Evolutionary conservation across 2,797 vertebrate genomes (phyloP), one percentile per base, ranked within the genome.

Genomic region (Cyprinella venusta): DNA sequence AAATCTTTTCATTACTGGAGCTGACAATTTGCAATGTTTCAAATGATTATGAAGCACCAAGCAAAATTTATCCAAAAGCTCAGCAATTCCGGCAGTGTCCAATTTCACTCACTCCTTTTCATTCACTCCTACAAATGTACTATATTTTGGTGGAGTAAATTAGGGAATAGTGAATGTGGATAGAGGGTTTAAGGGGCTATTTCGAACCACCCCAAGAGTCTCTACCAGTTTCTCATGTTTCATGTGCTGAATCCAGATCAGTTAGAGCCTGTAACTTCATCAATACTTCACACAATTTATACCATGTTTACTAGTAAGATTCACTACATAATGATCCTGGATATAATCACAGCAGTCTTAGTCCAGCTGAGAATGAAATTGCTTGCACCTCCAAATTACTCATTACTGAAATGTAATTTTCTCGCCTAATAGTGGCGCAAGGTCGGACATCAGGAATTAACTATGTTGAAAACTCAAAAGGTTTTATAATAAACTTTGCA

Each of bases 351-450:
- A 69, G 52, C 19, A 63, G 65, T 59, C 54, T 45, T 48, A 36
- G 5, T 63, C 52, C 74, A 63, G 74, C 65, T 61, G 75, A 70
- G 74, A 69, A 69, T 68, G 26, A 76, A 83, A 83, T 69, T 61
- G 72, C 50, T 36, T 83, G 50, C 24, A 54, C 72, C 63, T 76
- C 48, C 50, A 83, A 76, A 76, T 76, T 42, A 54, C 33, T 56
- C 50, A 76, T 76, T 76, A 68, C 10, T 42, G 33, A 76, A 61
- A 76, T 75, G 61, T 74, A 8, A 18, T 76, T 56, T 67, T 45
- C 8, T 82, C 3, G 4, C 45, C n/a, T 45, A 45, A 76, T 9
- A 10, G n/a, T 56, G 69, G 36, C 21, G 42, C 45, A 82, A 67
- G 72, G 69, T 64, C 8, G 0, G 56, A 67, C 45, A 30, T 40